A percentile compares a stretch with the other conserved stretches of the same genome.
Evolutionary conservation across 2,113 vertebrate species (phyloP).

Genomic region (Chaetodon auriga): DNA sequence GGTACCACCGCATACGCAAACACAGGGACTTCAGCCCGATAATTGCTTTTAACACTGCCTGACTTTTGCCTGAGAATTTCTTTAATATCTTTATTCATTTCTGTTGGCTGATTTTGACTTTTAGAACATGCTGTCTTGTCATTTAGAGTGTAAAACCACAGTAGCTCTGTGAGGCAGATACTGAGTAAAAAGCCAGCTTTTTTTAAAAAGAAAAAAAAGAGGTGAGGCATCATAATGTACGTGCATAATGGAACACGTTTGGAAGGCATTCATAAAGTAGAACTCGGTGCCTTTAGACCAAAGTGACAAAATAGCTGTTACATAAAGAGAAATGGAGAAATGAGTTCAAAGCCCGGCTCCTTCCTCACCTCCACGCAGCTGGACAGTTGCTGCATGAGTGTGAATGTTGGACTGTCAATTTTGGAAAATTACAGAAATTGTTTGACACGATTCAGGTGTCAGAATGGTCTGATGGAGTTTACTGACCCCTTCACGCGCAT

Average conservation of each 20-base stretch:
- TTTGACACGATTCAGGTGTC: no score
- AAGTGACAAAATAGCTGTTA: neutral
- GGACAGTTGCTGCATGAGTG: neutral
- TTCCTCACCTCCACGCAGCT: neutral
- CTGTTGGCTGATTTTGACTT: constrained; percentile 2
- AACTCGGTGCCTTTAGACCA: neutral
- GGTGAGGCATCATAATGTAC: neutral
- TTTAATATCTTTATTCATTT: constrained; percentile 2
- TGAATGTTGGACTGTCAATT: neutral
- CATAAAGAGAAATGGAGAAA: neutral
- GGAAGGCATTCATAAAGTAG: neutral
- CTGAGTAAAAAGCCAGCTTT: neutral
- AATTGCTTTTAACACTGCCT: neutral
- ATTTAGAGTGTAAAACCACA: neutral
- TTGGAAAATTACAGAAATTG: neutral
- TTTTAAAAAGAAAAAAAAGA: neutral
- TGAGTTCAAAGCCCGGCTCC: neutral
- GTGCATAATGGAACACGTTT: neutral
- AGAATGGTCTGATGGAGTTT: no score
- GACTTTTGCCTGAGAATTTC: neutral
- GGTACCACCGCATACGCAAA: neutral
- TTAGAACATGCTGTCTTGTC: neutral
- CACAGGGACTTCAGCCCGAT: neutral
- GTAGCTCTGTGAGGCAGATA: neutral
- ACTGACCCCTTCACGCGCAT: no score